A percentile compares a stretch with the other conserved stretches of the same genome.
These are phyloP conservation scores for Pseudorhombus dupliciocellatus DNA, from an alignment of 2,113 vertebrate species.

Conservation along the genomic window DNA sequence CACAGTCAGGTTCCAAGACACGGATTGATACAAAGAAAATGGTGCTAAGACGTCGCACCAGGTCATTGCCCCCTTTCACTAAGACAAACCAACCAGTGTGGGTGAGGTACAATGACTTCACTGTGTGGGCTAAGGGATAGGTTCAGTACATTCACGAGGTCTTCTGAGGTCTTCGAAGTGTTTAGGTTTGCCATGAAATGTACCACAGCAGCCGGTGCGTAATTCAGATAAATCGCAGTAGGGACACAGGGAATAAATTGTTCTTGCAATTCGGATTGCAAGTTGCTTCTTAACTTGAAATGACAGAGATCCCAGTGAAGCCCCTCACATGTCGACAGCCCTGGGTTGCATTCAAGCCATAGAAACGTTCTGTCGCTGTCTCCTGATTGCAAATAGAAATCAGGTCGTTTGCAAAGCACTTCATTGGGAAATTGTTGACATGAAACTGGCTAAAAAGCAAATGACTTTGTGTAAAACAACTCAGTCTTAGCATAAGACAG, in stretches of 20 bases:
- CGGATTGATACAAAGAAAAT: constrained; percentile 45
- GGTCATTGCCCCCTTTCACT: constrained; percentile 35
- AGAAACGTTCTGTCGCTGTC: constrained; percentile 60
- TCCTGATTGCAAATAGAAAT: constrained; percentile 47
- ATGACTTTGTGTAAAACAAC: constrained; percentile 37
- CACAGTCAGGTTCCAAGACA: constrained; percentile 43
- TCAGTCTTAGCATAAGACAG: constrained; percentile 49
- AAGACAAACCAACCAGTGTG: constrained; percentile 48
- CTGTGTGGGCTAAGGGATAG: constrained; percentile 39
- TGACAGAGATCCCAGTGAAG: constrained; percentile 18
- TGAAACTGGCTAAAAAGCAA: constrained; percentile 30
- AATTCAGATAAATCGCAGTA: constrained; percentile 6
- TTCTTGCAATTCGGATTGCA: constrained; percentile 20
- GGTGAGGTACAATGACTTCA: constrained; percentile 36
- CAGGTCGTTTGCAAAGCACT: constrained; percentile 53
- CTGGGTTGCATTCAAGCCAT: constrained; percentile 76
- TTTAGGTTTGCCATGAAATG: constrained; percentile 42
- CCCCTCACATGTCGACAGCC: constrained; percentile 28
- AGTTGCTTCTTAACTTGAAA: constrained; percentile 48
- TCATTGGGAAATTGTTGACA: constrained; percentile 35
- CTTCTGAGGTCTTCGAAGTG: constrained; percentile 17
- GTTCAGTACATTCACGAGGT: constrained; percentile 31
- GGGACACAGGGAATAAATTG: constrained; percentile 22
- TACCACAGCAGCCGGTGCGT: constrained; percentile 3
- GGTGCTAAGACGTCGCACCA: constrained; percentile 43